A percentile compares a stretch with the other conserved stretches of the same genome.
Conservation (phyloP, 2,113 vertebrate species). For the Dromaius novaehollandiae region DNA sequence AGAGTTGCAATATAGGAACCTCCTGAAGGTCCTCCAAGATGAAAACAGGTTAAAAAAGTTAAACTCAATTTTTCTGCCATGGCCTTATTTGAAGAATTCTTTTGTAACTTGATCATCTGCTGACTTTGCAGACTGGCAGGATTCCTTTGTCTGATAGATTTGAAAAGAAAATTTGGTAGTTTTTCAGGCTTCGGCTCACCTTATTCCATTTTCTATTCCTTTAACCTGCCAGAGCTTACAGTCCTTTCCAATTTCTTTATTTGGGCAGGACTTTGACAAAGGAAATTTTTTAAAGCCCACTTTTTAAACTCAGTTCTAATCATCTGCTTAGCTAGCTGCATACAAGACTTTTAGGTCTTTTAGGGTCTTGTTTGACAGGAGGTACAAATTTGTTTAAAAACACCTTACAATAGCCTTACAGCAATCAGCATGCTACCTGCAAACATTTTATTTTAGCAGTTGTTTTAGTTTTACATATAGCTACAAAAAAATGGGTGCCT, state of each 20-base stretch:
- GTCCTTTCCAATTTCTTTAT: neutral
- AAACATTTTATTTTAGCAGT: neutral
- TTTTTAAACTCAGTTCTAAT: neutral
- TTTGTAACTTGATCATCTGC: neutral
- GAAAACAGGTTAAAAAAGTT: neutral
- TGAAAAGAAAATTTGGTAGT: neutral
- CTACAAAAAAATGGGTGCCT: neutral
- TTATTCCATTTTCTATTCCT: neutral
- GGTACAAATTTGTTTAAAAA: fast-evolving
- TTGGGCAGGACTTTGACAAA: neutral
- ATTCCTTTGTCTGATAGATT: neutral
- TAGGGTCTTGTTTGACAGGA: neutral
- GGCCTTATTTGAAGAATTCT: neutral
- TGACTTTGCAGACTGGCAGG: neutral
- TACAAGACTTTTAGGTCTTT: neutral
- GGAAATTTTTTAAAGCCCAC: neutral
- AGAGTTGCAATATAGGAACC: neutral
- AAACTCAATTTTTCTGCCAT: neutral
- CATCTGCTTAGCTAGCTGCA: neutral
- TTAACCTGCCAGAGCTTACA: neutral
- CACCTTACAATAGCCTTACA: neutral
- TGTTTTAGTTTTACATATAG: neutral
- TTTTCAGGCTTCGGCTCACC: neutral
- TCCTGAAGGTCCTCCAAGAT: neutral
- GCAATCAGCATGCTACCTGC: neutral